phyloP scores from a whole-genome alignment of 2,888 invertebrate genomes.

The Allophyes oxyacanthae region DNA sequence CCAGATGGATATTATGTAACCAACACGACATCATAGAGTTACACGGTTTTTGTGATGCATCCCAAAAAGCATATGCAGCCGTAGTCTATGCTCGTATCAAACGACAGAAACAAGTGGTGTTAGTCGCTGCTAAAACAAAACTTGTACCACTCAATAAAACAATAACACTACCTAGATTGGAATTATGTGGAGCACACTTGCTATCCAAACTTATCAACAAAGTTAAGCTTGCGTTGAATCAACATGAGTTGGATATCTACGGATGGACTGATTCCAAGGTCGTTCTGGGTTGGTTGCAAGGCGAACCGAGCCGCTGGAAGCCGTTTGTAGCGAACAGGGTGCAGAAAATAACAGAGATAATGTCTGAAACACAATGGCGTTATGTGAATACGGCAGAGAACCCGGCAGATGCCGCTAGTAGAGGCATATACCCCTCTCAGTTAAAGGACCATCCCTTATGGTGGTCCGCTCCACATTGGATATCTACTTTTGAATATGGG shows the following conservation, averaged over 20 bases:
- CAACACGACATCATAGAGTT: too few species aligned
- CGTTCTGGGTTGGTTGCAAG: conserved; percentile 16
- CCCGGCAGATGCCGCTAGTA: conserved; percentile 9
- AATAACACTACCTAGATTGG: too few species aligned
- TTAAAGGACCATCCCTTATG: conserved; percentile 5
- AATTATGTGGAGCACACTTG: too few species aligned
- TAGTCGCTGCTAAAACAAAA: too few species aligned
- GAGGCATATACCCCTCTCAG: background rate
- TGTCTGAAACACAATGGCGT: background rate
- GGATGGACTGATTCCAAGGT: conserved; percentile 1
- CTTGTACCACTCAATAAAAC: too few species aligned
- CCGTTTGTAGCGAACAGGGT: conserved; percentile 10
- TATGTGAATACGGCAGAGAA: conserved; percentile 5
- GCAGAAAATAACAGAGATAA: background rate
- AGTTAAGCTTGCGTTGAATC: conserved; percentile 11
- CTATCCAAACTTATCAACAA: too few species aligned
- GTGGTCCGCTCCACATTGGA: conserved; percentile 5
- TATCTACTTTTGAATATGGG: background rate
- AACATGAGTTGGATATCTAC: background rate
- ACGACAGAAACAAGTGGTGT: too few species aligned
- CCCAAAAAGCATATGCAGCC: too few species aligned
- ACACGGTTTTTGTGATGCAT: too few species aligned
- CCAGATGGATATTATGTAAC: too few species aligned
- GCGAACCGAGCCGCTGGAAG: conserved; percentile 7
- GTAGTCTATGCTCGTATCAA: too few species aligned